These are phyloP conservation scores for Myocastor coypus DNA, from an alignment of 2,113 vertebrate species.

Conservation along the genomic window DNA sequence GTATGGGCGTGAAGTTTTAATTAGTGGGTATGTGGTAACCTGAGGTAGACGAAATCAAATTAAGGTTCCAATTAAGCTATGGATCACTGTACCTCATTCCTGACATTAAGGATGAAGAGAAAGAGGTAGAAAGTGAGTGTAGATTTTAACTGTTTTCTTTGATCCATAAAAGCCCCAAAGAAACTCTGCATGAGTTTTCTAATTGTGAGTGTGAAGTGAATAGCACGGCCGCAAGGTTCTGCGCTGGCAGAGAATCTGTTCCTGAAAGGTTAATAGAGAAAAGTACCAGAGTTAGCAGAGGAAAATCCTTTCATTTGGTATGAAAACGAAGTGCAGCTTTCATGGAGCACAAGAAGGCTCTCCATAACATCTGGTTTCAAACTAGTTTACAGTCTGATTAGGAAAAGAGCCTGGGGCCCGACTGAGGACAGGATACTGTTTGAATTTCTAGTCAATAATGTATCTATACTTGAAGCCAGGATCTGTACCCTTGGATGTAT, in stretches of 20 bases:
- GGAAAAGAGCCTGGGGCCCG: neutral
- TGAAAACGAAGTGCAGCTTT: constrained; percentile 22
- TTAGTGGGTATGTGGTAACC: neutral
- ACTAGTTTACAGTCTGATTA: neutral
- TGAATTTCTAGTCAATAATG: neutral
- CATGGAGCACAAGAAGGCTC: neutral
- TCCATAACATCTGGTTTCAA: neutral
- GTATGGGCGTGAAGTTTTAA: neutral
- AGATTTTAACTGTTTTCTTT: neutral
- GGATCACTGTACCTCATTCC: neutral
- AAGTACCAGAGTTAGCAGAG: neutral
- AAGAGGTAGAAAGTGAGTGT: neutral
- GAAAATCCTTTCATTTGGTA: constrained; percentile 1
- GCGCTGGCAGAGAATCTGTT: neutral
- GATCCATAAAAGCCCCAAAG: neutral
- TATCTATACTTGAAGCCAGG: neutral
- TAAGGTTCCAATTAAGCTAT: neutral
- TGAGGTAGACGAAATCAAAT: neutral
- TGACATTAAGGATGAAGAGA: neutral
- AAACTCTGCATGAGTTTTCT: neutral
- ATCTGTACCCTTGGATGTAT: neutral
- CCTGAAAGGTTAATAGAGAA: neutral
- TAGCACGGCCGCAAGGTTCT: neutral
- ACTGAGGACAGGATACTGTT: neutral
- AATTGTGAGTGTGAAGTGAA: neutral